Conservation (phyloP, 2,888 invertebrate species). For the Ditylenchus weischeri region DNA sequence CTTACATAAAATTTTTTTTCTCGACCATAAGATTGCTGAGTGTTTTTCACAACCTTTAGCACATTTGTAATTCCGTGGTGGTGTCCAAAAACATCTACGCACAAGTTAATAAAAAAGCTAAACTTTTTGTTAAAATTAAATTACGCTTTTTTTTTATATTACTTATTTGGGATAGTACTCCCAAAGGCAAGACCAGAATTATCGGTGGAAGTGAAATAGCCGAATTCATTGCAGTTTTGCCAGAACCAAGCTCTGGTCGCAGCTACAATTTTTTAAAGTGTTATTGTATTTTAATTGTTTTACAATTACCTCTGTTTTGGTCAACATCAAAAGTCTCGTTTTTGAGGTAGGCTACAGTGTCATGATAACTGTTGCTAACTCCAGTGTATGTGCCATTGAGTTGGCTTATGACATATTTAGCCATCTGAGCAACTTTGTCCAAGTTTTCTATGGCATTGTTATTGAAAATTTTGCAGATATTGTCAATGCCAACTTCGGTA, state of each 20-base stretch:
- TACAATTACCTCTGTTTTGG: background rate
- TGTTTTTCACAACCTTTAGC: constrained; percentile 1
- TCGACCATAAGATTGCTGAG: background rate
- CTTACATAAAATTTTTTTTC: background rate
- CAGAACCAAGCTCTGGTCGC: background rate
- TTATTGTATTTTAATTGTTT: background rate
- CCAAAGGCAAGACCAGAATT: background rate
- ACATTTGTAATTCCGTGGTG: background rate
- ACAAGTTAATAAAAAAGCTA: constrained; percentile 6
- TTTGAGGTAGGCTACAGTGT: background rate
- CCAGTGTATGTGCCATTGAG: constrained; percentile 5
- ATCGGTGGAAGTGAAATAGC: background rate
- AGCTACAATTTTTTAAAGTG: background rate
- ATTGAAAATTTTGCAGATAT: constrained; percentile 5
- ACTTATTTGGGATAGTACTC: constrained; percentile 1
- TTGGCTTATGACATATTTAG: background rate
- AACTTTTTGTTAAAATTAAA: background rate
- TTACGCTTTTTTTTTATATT: background rate
- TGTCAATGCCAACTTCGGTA: background rate
- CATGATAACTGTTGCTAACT: background rate
- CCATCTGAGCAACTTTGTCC: constrained; percentile 2
- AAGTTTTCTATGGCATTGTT: background rate
- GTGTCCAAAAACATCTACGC: constrained; percentile 3
- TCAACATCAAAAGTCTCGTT: background rate
- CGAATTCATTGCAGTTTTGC: constrained; percentile 9